Evolutionary conservation across 2,888 invertebrate species (phyloP), one percentile per base, ranked within the genome.

Genomic region (Nysson spinosus): DNA sequence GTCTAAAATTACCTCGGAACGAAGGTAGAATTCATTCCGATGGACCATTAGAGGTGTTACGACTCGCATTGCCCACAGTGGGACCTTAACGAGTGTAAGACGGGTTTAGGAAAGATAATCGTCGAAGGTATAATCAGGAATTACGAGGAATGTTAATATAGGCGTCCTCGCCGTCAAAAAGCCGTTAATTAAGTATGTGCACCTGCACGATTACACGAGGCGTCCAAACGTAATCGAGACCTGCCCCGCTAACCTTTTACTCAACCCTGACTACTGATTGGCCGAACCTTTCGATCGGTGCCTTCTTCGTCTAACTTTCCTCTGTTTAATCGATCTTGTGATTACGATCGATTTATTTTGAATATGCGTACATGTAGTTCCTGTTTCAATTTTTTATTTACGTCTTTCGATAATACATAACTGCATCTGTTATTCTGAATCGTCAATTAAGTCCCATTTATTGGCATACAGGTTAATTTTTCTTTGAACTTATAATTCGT

Each of bases 151-250:
- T 35, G 56, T 49, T 70, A 62, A 74, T 65, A 64, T 54, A 62
- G 62, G 68, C 62, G 57, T 74, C 70, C 60, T 65, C 71, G 52
- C 55, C 65, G 65, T 75, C 69, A 63, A n/a, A n/a, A n/a, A 51
- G 50, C 49, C 69, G 72, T 78, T 75, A 79, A 79, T 81, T 81
- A 54, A 67, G 69, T 69, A 64, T 66, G 65, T 67, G 72, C 78
- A 74, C 71, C 70, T 72, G 67, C 70, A 67, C 75, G 79, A 82
- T 82, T 83, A 83, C 82, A 79, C 78, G 79, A 79, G 69, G 65
- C 64, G 69, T 70, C 47, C 65, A 56, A 64, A 58, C 62, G 69
- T 73, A 77, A 80, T 78, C 77, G 76, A 65, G 68, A 58, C 68
- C 67, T 66, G 69, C 75, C 73, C 75, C 64, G 43, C 70, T 77